Evolutionary conservation across 2,888 invertebrate species (phyloP).

Genomic region (Pollenia amentaria): DNA sequence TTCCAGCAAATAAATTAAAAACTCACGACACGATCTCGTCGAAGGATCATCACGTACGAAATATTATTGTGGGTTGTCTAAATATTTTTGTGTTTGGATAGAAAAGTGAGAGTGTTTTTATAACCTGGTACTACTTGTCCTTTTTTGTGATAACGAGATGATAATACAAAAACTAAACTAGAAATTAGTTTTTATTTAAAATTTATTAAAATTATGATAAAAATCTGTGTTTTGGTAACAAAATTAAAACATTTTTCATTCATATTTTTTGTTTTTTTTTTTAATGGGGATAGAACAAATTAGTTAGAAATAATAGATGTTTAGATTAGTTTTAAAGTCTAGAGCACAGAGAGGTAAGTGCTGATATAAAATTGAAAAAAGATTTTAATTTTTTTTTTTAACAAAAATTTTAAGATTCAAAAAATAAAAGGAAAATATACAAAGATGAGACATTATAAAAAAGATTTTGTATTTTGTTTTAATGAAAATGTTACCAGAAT

Average conservation of each 20-base stretch:
- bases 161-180: neutral
- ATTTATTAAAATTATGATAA: constrained; percentile 57
- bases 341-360: too few species aligned
- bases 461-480: too few species aligned
- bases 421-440: too few species aligned
- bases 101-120: constrained; percentile 70
- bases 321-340: too few species aligned
- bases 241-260: constrained; percentile 70
- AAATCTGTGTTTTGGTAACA: constrained; percentile 43
- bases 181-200: constrained; percentile 6
- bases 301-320: neutral
- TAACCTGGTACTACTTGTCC: constrained; percentile 28
- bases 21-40: constrained; percentile 40
- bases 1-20: constrained; percentile 65
- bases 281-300: neutral
- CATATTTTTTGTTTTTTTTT: constrained; percentile 1
- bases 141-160: neutral
- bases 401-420: too few species aligned
- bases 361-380: too few species aligned
- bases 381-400: too few species aligned
- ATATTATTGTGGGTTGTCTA: constrained; percentile 47
- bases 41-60: constrained; percentile 55
- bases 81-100: constrained; percentile 30
- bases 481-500: too few species aligned
- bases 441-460: too few species aligned